phyloP scores from a whole-genome alignment of 2,888 invertebrate species.

The Heteromurus nitidus region DNA sequence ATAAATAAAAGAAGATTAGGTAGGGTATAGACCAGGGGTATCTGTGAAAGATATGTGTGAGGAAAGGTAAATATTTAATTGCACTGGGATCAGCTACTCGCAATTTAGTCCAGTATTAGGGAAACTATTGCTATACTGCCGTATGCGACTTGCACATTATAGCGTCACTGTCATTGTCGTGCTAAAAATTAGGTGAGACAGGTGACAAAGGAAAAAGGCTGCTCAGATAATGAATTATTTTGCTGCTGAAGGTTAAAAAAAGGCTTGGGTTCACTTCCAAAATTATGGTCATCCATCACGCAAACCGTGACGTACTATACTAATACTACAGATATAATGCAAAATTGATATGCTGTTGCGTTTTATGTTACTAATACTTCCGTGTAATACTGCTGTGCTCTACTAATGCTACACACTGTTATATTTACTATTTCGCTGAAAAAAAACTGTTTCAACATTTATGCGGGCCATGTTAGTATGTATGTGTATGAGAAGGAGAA shows the following conservation, averaged over 20 bases:
- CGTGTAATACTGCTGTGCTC: neutral
- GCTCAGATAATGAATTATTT: neutral
- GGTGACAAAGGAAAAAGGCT: neutral
- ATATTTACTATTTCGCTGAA: too few species aligned
- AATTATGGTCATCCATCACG: conserved; percentile 22
- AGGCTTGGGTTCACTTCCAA: too few species aligned
- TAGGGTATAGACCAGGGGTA: too few species aligned
- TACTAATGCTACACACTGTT: neutral
- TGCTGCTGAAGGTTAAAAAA: too few species aligned
- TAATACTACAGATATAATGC: too few species aligned
- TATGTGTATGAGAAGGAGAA: conserved; percentile 6
- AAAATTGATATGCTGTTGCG: neutral
- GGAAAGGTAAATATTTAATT: too few species aligned
- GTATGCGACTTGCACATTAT: neutral
- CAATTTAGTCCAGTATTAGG: too few species aligned
- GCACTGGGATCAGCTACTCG: conserved; percentile 23
- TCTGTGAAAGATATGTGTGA: too few species aligned
- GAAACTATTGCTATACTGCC: neutral
- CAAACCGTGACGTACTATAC: neutral
- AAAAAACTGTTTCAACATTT: too few species aligned
- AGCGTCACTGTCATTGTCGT: too few species aligned
- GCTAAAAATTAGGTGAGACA: too few species aligned
- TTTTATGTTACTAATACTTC: neutral
- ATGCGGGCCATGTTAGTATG: conserved; percentile 43
- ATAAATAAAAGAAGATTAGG: too few species aligned